These are phyloP conservation scores for Drosophila rhopaloa DNA, from an alignment of 1,140 invertebrate genomes.

Conservation along the genomic window DNA sequence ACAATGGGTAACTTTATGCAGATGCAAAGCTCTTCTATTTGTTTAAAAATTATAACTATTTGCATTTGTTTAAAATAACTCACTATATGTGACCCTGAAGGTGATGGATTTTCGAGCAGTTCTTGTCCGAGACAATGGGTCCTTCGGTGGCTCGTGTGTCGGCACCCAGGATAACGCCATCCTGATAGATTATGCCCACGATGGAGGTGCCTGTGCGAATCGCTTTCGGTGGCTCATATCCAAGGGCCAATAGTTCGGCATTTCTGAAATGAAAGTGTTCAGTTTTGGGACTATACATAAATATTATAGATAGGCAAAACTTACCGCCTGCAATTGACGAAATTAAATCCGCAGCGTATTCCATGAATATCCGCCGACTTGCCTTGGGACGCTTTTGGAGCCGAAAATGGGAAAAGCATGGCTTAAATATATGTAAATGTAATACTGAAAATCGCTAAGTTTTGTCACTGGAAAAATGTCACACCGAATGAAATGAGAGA, in stretches of 20 bases:
- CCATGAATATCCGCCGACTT: not conserved
- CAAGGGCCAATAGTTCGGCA: conserved; percentile 90
- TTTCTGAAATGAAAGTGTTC: conserved; percentile 89
- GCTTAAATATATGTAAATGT: not conserved
- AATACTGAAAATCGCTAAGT: not conserved
- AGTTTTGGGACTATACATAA: too few relatives aligned
- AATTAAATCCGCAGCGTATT: conserved; percentile 88
- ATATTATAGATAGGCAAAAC: not conserved
- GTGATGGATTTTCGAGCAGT: conserved; percentile 98
- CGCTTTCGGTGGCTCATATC: conserved; percentile 92
- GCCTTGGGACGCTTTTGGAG: not conserved
- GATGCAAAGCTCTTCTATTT: too few relatives aligned
- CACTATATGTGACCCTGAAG: conserved; percentile 97
- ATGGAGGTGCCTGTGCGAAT: conserved; percentile 99
- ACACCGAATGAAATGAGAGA: not conserved
- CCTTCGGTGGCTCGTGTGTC: conserved; percentile 98
- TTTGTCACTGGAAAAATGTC: not conserved
- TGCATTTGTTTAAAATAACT: conserved; percentile 59
- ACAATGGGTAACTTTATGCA: too few relatives aligned
- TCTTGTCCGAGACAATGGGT: conserved; percentile 97
- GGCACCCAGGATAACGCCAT: conserved; percentile 98
- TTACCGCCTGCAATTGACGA: conserved; percentile 94
- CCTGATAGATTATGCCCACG: conserved; percentile 95
- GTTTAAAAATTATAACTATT: too few relatives aligned
- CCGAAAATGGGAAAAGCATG: conserved; percentile 11